These are phyloP conservation scores for Platerodrilus igneus DNA, from an alignment of 2,888 invertebrate genomes.

Conservation along the genomic window DNA sequence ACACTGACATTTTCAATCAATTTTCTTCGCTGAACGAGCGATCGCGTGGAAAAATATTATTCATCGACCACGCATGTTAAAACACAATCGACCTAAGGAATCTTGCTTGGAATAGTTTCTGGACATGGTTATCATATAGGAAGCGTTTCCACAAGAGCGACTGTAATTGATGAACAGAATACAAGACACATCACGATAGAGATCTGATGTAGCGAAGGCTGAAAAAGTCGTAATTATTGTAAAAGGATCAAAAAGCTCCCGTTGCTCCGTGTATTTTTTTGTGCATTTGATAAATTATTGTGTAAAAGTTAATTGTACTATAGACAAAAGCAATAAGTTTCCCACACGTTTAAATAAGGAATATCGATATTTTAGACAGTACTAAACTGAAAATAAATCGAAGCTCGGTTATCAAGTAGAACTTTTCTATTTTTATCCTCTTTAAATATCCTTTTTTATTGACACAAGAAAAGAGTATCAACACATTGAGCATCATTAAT, in stretches of 20 bases:
- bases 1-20: slow-evolving; percentile 21
- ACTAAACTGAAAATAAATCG: no score
- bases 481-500: no score
- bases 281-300: no score
- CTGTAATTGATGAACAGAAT: slow-evolving; percentile 16
- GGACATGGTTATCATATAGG: not conserved
- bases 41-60: slow-evolving; percentile 24
- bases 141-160: slow-evolving; percentile 10
- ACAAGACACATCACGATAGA: slow-evolving; percentile 17
- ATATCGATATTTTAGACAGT: no score
- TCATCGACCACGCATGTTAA: slow-evolving; percentile 22
- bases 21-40: slow-evolving; percentile 19
- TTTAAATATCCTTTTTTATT: no score
- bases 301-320: no score
- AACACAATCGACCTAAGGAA: slow-evolving; percentile 11
- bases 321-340: no score
- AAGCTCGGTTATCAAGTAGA: no score
- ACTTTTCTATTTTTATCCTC: no score
- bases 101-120: slow-evolving; percentile 5
- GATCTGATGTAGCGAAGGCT: slow-evolving; percentile 18
- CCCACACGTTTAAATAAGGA: no score
- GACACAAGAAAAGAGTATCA: no score
- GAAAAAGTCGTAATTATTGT: slow-evolving; percentile 20
- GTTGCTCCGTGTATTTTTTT: no score
- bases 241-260: slow-evolving; percentile 22